Evolutionary conservation across 2,888 invertebrate genomes (phyloP).

Genomic region (Gnatocerus cornutus): DNA sequence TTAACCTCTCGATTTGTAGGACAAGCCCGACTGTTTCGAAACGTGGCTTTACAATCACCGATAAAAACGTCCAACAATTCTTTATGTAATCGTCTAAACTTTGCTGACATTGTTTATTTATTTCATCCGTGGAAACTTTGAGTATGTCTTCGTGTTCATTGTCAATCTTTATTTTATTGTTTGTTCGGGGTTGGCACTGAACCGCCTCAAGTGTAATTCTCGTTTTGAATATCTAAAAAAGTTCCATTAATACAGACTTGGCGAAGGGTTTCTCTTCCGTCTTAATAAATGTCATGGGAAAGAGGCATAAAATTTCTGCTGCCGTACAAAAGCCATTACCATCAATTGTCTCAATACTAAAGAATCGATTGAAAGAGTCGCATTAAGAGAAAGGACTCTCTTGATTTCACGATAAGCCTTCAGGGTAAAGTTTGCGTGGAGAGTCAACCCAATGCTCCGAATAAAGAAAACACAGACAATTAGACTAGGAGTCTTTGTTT

Average conservation of each 20-base stretch:
- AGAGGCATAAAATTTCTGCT: conserved; percentile 54
- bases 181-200: conserved; percentile 14
- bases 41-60: background rate
- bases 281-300: conserved; percentile 55
- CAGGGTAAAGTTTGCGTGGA: conserved; percentile 29
- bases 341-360: conserved; percentile 54
- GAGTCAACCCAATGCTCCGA: conserved; percentile 10
- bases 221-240: conserved; percentile 13
- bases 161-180: conserved; percentile 16
- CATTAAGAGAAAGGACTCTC: conserved; percentile 37
- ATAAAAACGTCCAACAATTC: conserved; percentile 10
- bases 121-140: background rate
- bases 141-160: conserved; percentile 1
- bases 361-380: conserved; percentile 46
- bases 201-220: conserved; percentile 9
- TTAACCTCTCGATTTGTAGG: conserved; percentile 3
- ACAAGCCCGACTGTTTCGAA: background rate
- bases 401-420: conserved; percentile 31
- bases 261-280: conserved; percentile 43
- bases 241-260: conserved; percentile 27
- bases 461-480: conserved; percentile 27
- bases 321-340: conserved; percentile 57
- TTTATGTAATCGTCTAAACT: conserved; percentile 2
- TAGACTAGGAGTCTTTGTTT: background rate
- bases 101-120: conserved; percentile 10